Conservation (phyloP, 1,140 invertebrate genomes). For the Meloidogyne hapla region DNA sequence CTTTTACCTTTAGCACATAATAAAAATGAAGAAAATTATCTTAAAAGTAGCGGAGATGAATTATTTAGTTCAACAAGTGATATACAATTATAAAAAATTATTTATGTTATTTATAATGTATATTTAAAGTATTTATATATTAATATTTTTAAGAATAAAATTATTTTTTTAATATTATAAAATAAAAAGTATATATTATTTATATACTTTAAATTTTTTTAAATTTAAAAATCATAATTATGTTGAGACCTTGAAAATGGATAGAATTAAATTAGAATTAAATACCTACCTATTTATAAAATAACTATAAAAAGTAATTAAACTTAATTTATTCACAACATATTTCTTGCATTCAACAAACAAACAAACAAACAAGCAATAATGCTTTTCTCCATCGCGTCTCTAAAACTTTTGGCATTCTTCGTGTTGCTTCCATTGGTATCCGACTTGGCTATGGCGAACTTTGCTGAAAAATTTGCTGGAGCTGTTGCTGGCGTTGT, state of each 20-base stretch:
- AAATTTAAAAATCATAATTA: too few species aligned
- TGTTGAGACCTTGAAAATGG: too few species aligned
- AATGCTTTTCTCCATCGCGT: not conserved
- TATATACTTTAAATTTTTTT: too few species aligned
- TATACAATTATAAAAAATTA: not conserved
- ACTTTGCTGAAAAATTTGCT: not conserved
- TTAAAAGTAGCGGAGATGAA: not conserved
- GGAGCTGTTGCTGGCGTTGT: too few species aligned
- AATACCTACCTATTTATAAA: too few species aligned
- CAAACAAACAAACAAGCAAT: not conserved
- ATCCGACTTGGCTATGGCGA: not conserved
- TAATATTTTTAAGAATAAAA: too few species aligned
- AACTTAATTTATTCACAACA: not conserved
- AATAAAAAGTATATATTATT: too few species aligned
- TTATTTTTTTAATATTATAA: too few species aligned
- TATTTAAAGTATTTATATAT: too few species aligned
- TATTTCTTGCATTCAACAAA: not conserved
- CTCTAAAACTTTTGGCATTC: not conserved
- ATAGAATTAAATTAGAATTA: too few species aligned
- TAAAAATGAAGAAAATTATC: conserved; percentile 6
- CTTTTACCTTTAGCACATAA: not conserved
- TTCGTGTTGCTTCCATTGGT: not conserved
- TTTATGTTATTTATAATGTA: too few species aligned
- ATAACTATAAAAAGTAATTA: not conserved
- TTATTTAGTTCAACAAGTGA: not conserved